These are phyloP conservation scores for Zootermopsis nevadensis DNA, from an alignment of 2,888 invertebrate genomes.

Conservation along the genomic window DNA sequence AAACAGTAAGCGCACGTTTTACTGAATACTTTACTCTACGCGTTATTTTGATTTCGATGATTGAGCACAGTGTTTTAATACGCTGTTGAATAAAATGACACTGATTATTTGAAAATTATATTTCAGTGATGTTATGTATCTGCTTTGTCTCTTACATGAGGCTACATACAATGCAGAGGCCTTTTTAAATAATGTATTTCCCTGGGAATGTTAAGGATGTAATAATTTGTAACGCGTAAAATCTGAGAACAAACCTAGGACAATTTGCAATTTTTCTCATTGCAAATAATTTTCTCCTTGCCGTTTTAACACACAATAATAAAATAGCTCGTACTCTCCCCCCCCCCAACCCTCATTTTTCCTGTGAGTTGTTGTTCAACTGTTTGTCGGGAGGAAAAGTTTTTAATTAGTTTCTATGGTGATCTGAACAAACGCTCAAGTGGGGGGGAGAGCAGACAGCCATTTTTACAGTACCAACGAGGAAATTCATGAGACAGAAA, in stretches of 20 bases:
- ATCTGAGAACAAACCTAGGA: neutral
- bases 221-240: neutral
- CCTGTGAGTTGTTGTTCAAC: slow-evolving; percentile 14
- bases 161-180: no score
- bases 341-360: no score
- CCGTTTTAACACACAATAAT: neutral
- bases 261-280: neutral
- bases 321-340: neutral
- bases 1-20: no score
- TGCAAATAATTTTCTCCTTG: neutral
- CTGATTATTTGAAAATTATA: no score
- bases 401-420: slow-evolving; percentile 28
- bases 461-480: slow-evolving; percentile 19
- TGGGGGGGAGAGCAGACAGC: neutral
- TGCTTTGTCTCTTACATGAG: no score
- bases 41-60: no score
- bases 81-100: no score
- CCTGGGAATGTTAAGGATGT: neutral
- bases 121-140: no score
- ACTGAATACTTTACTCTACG: no score
- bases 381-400: slow-evolving; percentile 23
- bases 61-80: no score
- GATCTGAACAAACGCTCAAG: neutral
- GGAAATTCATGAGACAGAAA: neutral
- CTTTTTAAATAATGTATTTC: neutral